A percentile compares a stretch with the other conserved stretches of the same genome.
Evolutionary conservation across 2,888 invertebrate species (phyloP).

Genomic region (Leptopilina myrica): DNA sequence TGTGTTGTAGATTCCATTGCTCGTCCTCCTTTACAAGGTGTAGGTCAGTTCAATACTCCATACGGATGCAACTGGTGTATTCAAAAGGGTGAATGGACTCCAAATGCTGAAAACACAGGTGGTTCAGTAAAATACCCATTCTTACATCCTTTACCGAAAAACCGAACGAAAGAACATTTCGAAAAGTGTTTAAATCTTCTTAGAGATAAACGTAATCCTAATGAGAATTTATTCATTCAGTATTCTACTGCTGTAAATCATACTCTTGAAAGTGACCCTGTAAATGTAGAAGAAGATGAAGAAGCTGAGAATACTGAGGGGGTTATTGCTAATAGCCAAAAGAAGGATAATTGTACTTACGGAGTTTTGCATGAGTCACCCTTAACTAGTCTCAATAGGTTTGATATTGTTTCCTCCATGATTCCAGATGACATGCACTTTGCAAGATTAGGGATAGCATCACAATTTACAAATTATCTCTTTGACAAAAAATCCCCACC

Average conservation of each 20-base stretch:
- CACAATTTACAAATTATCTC: constrained; percentile 43
- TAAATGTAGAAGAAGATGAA: not conserved
- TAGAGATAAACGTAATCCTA: no score
- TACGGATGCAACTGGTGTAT: constrained; percentile 52
- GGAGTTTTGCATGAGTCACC: constrained; percentile 44
- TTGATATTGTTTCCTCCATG: constrained; percentile 43
- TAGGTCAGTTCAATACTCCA: constrained; percentile 40
- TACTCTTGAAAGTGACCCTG: no score
- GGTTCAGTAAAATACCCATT: constrained; percentile 45
- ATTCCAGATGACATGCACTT: constrained; percentile 50
- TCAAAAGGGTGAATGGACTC: constrained; percentile 45
- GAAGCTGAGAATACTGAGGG: not conserved
- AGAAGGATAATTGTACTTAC: constrained; percentile 1
- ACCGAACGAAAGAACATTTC: constrained; percentile 41
- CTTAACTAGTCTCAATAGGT: constrained; percentile 44
- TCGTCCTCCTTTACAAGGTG: constrained; percentile 52
- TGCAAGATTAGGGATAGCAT: constrained; percentile 44
- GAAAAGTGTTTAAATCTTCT: constrained; percentile 41
- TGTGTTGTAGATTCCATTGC: constrained; percentile 51
- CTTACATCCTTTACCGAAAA: constrained; percentile 32
- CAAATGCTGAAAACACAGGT: constrained; percentile 35
- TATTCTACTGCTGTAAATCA: no score
- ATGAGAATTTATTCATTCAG: no score
- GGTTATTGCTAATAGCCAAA: not conserved
- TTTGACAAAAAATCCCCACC: not conserved